Evolutionary conservation across 53 echinoderm and acorn worm species (phyloP), one percentile per base, ranked within the genome.

Genomic region (Glandiceps talaboti): DNA sequence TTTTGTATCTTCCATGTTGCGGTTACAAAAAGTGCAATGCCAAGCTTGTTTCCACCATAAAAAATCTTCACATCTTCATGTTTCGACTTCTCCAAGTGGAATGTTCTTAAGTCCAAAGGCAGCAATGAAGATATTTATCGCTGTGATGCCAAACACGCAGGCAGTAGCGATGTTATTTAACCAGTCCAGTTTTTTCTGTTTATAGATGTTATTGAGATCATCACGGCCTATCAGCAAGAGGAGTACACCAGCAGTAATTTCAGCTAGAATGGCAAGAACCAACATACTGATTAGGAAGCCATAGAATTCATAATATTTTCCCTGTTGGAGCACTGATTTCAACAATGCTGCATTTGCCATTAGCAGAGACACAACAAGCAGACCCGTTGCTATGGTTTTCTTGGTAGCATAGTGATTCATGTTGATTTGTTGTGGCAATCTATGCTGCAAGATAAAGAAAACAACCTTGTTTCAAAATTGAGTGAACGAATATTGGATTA

Each of bases 361-460:
- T 25, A 99, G 91, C 0, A 99, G 86, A 29, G 99, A 87, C 27
- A 93, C 93, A 31, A 87, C 91, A 73, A 99, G 76, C 12, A 99
- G 84, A 25, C 93, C 99, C 78, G 93, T 84, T 1, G 81, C 89
- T 30, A 99, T 89, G 29, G 99, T 93, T 81, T 99, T 94, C 90
- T 99, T 99, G 0, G 99, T 99, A 72, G 99, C 89, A 83, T 89
- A 99, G 76, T 91, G 88, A 88, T 99, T 99, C 89, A 87, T 93
- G 85, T 99, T 92, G 85, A 99, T 91, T 0, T 89, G 80, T 74
- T 89, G 92, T 25, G 99, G 99, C 27, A 86, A 77, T 1, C 92
- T 89, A 81, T 99, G 92, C 99, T 99, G 85, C 0, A 78, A 82
- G 28, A 73, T 29, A 28, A 79, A 83, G 76, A 73, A 27, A 82